These are phyloP conservation scores for Epizoanthus illoricatus DNA, from an alignment of 92 coral and sea anemone species.

Conservation along the genomic window DNA sequence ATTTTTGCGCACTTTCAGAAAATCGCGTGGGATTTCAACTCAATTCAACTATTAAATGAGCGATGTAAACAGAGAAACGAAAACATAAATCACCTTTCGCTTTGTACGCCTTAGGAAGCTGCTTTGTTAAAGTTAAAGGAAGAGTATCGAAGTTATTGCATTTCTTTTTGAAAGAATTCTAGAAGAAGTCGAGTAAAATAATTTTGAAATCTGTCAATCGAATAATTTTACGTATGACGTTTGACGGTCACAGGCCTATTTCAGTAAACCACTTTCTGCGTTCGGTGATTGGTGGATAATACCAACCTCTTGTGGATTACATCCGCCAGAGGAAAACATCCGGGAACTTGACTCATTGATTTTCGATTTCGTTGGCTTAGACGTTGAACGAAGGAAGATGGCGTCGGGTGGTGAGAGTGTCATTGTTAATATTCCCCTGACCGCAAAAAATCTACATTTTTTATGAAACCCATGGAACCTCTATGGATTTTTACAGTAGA, in stretches of 20 bases:
- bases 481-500: conserved; percentile 75
- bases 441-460: conserved; percentile 32
- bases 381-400: conserved; percentile 30
- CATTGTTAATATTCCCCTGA: conserved; percentile 26
- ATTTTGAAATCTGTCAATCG: too few species aligned
- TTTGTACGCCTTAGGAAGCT: too few species aligned
- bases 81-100: background rate
- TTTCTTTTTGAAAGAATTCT: too few species aligned
- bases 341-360: conserved; percentile 21
- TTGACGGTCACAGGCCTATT: too few species aligned
- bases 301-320: conserved; percentile 5
- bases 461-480: conserved; percentile 74
- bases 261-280: background rate
- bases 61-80: background rate
- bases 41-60: background rate
- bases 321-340: conserved; percentile 37
- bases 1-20: background rate
- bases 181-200: background rate
- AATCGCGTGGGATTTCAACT: conserved; percentile 30
- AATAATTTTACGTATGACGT: background rate
- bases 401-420: conserved; percentile 14
- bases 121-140: too few species aligned
- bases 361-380: background rate
- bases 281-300: conserved; percentile 21
- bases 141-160: too few species aligned